Base-by-base conservation (phyloP, 2,113 vertebrate genomes). In the Megaceryle maxima region DNA sequence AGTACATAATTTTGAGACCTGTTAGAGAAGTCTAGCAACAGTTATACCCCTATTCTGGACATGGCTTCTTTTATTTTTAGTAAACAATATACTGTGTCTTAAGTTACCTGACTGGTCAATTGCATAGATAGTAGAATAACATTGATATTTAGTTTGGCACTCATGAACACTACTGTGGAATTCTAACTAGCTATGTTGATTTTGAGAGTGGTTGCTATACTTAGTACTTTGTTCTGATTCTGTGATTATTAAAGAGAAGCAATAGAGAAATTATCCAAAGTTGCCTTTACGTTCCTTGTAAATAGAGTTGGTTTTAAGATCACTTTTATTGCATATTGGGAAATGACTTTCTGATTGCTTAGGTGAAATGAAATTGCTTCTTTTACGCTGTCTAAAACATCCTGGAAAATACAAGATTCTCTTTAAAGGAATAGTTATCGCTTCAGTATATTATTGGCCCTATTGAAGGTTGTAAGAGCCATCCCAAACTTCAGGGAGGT, bases 241-340 rank as follows among this genome's bases (percentile, higher is more conserved):
- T 84, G 37, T 39, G n/a, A 50, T 81, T 76, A 35, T 82, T 57
- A 69, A 91, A 24, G 15, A 50, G 48, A 68, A 81, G 19, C 44
- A 25, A 60, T 35, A 59, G 39, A 68, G 56, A 60, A 86, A 70
- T 78, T 79, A 84, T 33, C 46, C 63, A 18, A 91, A 53, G 6
- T 43, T 77, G 44, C 29, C 21, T 79, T 85, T 87, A 16, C 76
- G 22, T 78, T 70, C 53, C 7, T 12, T 91, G 46, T 90, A 76
- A 91, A 56, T 13, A 83, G 16, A 69, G 59, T 90, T 93, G 60
- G 51, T 95, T 94, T 96, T 78, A 85, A 86, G 31, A 55, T 41
- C 20, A 10, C 44, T 83, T 92, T 60, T 94, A 3, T 63, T 92
- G 31, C 28, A 14, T 83, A 83, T 64, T n/a, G 79, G 70, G 59